Evolutionary conservation across 2,888 invertebrate species (phyloP), one percentile per base, ranked within the genome.

Genomic region (Catocala fraxini): DNA sequence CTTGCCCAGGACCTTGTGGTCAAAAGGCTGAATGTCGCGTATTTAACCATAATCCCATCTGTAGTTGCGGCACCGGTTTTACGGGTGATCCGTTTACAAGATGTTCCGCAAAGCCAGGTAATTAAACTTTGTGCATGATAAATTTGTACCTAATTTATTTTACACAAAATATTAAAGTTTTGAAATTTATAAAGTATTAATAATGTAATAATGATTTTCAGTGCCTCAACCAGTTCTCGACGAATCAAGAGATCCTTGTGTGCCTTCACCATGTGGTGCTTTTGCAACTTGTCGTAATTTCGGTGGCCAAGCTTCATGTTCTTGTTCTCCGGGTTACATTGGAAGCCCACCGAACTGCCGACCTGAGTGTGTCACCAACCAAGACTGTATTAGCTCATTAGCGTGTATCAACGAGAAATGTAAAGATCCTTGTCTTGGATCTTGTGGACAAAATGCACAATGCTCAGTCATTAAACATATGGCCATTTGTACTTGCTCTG

Each of bases 1-100:
- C 97, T 56, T 97, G 97, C 73, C 95, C 95, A 33, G 96, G 96
- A 41, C 95, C 96, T 15, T 97, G 97, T 83, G 97, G 97, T 11
- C 91, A 95, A 70, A 96, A 96, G 79, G 95, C 97, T 41, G 94
- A 95, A 68, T 97, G 97, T 83, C 95, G 96, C 82, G 96, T 97
- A 6, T 95, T 96, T 65, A 96, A 96, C 83, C 96, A 96, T 82
- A 96, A 96, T 82, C 96, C 96, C 1, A 96, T 96, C 73, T 96
- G 96, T 81, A 96, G 95, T 77, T 97, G 97, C 84, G 90, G 94
- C 59, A 84, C 90, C 55, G 96, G 96, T 41, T 90, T 89, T 67
- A 95, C 94, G 25, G 96, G 96, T 63, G 96, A 96, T 93, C 95
- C 97, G 55, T 96, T 96, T 69, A 95, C 95, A 4, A 95, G 96